These are phyloP conservation scores for Acanthacorydalis orientalis DNA, from an alignment of 2,888 invertebrate genomes.

Conservation along the genomic window DNA sequence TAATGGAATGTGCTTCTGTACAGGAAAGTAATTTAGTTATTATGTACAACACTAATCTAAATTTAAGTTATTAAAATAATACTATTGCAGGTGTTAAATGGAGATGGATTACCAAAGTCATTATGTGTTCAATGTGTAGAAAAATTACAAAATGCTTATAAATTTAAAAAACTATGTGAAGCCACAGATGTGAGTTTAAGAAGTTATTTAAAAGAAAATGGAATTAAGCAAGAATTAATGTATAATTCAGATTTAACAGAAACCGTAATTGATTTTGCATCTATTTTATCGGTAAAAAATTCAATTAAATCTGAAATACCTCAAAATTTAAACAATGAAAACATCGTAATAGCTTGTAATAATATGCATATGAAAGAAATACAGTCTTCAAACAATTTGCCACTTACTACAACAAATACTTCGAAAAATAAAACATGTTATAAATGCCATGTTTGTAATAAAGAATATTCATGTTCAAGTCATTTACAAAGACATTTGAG, in stretches of 20 bases:
- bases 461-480: slow-evolving; percentile 1
- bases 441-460: slow-evolving; percentile 3
- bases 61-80: background rate
- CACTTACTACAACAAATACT: background rate
- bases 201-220: background rate
- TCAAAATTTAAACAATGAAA: slow-evolving; percentile 1
- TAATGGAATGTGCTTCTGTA: slow-evolving; percentile 6
- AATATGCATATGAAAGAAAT: background rate
- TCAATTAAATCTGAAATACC: background rate
- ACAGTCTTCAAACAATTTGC: background rate
- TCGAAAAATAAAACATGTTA: background rate
- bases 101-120: slow-evolving; percentile 3
- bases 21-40: background rate
- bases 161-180: slow-evolving; percentile 5
- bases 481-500: slow-evolving; percentile 2
- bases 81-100: background rate
- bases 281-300: background rate
- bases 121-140: slow-evolving; percentile 1
- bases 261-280: background rate
- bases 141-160: slow-evolving; percentile 1
- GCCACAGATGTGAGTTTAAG: slow-evolving; percentile 2
- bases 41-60: background rate
- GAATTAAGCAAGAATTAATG: slow-evolving; percentile 5
- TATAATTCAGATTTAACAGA: background rate
- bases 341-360: background rate